Evolutionary conservation across 2,113 vertebrate species (phyloP).

Genomic region (Collichthys lucidus): DNA sequence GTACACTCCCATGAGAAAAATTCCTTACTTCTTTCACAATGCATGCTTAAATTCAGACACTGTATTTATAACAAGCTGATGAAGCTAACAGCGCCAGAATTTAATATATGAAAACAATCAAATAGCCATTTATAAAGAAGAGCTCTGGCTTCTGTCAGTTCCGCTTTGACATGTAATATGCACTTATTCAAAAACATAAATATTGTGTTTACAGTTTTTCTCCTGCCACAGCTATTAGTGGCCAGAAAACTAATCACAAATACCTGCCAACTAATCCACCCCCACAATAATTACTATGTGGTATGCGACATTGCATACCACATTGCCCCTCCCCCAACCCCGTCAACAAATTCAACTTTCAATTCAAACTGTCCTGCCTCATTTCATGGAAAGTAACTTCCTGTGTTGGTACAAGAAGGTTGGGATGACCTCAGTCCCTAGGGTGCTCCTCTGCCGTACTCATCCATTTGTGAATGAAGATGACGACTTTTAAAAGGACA

Average conservation of each 20-base stretch:
- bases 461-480: constrained; percentile 84
- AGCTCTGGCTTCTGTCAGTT: constrained; percentile 22
- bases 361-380: constrained; percentile 63
- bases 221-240: constrained; percentile 44
- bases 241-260: constrained; percentile 61
- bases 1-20: constrained; percentile 71
- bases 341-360: constrained; percentile 68
- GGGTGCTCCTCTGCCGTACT: constrained; percentile 75
- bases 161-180: constrained; percentile 20
- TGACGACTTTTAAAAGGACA: constrained; percentile 86
- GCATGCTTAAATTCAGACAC: constrained; percentile 30
- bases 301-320: constrained; percentile 17
- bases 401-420: constrained; percentile 74
- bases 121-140: constrained; percentile 12
- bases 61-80: constrained; percentile 20
- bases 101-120: constrained; percentile 32
- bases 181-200: constrained; percentile 38
- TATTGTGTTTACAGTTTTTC: constrained; percentile 44
- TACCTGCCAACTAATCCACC: constrained; percentile 59
- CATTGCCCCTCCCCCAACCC: background rate
- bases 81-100: constrained; percentile 15
- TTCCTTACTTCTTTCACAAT: constrained; percentile 69
- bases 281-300: constrained; percentile 53
- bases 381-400: constrained; percentile 77
- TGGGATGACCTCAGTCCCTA: constrained; percentile 82